A percentile compares a stretch with the other conserved stretches of the same genome.
phyloP scores from a whole-genome alignment of 2,888 invertebrate genomes.

The Drosophila rubida region DNA sequence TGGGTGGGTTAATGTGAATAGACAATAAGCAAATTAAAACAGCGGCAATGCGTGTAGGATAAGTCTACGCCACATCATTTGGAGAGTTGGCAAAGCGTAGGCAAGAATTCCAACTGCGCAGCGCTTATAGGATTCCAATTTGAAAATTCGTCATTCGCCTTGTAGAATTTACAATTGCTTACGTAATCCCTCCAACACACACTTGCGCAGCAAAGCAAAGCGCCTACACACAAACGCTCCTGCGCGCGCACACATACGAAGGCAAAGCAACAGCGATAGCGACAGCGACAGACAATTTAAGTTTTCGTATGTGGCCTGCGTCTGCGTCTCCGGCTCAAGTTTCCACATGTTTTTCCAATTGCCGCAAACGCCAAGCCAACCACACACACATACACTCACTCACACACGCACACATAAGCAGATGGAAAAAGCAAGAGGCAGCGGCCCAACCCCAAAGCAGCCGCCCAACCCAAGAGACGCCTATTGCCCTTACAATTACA shows the following conservation, averaged over 20 bases:
- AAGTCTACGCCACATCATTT: constrained; percentile 26
- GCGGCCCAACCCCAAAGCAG: constrained; percentile 51
- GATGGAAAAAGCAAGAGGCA: constrained; percentile 64
- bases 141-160: constrained; percentile 63
- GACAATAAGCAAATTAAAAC: constrained; percentile 29
- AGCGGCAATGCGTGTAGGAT: constrained; percentile 61
- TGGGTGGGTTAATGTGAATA: constrained; percentile 52
- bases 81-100: constrained; percentile 18
- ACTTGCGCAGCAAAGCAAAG: constrained; percentile 30
- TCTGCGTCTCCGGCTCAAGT: constrained; percentile 72
- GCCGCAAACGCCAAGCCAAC: constrained; percentile 54
- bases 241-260: constrained; percentile 40
- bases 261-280: constrained; percentile 21
- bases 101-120: constrained; percentile 46
- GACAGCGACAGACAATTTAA: constrained; percentile 42
- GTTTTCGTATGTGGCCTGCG: constrained; percentile 62
- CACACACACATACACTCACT: constrained; percentile 22
- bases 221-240: constrained; percentile 64
- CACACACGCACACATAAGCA: constrained; percentile 7
- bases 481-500: constrained; percentile 73
- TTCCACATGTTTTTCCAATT: constrained; percentile 77
- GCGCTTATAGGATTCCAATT: constrained; percentile 66
- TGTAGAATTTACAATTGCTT: constrained; percentile 78
- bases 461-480: constrained; percentile 73
- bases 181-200: constrained; percentile 66